Evolutionary conservation across 2,888 invertebrate genomes (phyloP).

Genomic region (Subacronicta megacephala): DNA sequence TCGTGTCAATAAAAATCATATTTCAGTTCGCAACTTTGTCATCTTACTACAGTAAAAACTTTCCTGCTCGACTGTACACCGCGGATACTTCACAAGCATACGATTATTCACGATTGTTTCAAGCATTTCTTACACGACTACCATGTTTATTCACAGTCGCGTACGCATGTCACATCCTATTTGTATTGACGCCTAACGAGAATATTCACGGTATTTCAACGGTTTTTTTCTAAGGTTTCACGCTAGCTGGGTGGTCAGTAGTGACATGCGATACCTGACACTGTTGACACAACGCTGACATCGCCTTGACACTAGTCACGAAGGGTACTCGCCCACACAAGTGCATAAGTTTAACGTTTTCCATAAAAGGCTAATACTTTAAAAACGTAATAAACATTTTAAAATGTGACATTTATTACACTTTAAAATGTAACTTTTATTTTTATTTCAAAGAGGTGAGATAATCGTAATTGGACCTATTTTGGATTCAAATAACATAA

Average conservation of each 20-base stretch:
- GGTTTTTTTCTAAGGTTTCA: slow-evolving; percentile 31
- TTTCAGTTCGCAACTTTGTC: too few species aligned
- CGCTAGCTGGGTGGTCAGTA: slow-evolving; percentile 64
- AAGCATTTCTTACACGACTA: slow-evolving; percentile 27
- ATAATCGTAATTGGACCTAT: too few species aligned
- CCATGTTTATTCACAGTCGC: slow-evolving; percentile 21
- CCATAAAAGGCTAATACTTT: too few species aligned
- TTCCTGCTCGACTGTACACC: neutral
- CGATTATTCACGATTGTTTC: slow-evolving; percentile 21
- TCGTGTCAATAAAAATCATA: too few species aligned
- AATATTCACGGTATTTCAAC: slow-evolving; percentile 17
- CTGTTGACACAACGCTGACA: slow-evolving; percentile 63
- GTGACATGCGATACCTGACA: slow-evolving; percentile 64
- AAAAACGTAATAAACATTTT: too few species aligned
- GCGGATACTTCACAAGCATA: neutral
- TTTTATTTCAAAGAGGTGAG: too few species aligned
- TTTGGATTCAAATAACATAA: too few species aligned
- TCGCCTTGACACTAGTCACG: slow-evolving; percentile 61
- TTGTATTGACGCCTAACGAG: slow-evolving; percentile 25
- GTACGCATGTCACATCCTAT: slow-evolving; percentile 23
- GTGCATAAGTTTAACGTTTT: slow-evolving; percentile 12
- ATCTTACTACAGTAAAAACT: too few species aligned
- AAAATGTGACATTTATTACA: too few species aligned
- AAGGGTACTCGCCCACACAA: slow-evolving; percentile 52
- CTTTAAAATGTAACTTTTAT: too few species aligned